A percentile compares a stretch with the other conserved stretches of the same genome.
Evolutionary conservation across 2,113 vertebrate species (phyloP).

Genomic region (Daboia siamensis): DNA sequence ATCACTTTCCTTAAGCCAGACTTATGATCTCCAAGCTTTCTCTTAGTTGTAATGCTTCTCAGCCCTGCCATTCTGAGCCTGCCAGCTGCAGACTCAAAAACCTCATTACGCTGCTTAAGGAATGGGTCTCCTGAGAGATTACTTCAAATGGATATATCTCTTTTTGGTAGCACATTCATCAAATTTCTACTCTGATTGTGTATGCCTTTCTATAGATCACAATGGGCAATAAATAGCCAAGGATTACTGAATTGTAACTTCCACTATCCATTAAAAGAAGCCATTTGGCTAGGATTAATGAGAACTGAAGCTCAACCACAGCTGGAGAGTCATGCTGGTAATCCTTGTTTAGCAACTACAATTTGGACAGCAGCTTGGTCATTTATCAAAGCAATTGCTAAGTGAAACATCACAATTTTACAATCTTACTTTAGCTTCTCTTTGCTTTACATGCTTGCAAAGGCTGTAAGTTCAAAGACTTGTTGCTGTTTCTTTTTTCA

Average conservation of each 20-base stretch:
- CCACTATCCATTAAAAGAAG: neutral
- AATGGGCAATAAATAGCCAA: neutral
- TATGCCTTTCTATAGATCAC: neutral
- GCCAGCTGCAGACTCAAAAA: neutral
- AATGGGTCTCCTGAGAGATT: neutral
- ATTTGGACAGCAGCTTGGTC: neutral
- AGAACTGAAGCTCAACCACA: neutral
- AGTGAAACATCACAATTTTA: neutral
- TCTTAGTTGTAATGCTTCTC: neutral
- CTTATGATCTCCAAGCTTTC: neutral
- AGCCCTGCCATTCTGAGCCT: neutral
- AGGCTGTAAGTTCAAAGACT: neutral
- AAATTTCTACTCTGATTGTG: neutral
- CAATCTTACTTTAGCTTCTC: neutral
- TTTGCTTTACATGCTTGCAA: neutral
- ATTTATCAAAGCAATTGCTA: neutral
- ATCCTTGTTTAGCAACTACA: neutral
- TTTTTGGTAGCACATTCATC: neutral
- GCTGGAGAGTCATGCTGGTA: neutral
- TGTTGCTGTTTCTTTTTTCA: neutral
- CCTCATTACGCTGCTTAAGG: neutral
- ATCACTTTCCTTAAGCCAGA: neutral
- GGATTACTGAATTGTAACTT: neutral
- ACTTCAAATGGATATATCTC: neutral
- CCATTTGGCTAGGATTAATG: neutral